These are phyloP conservation scores for Anthrax anthrax DNA, from an alignment of 2,888 invertebrate species.

Conservation along the genomic window DNA sequence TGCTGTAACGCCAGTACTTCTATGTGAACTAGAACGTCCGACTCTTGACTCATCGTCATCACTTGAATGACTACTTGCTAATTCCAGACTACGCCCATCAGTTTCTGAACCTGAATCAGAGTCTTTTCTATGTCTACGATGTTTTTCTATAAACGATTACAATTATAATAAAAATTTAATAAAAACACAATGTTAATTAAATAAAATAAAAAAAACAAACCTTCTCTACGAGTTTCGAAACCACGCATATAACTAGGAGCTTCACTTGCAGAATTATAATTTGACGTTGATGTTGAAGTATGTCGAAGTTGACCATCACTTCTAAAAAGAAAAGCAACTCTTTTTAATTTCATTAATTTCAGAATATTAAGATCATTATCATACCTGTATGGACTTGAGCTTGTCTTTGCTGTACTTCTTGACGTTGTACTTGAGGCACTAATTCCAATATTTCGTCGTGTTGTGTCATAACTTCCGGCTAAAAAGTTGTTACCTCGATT, in stretches of 20 bases:
- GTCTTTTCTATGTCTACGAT: constrained; percentile 39
- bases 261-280: constrained; percentile 70
- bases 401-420: constrained; percentile 84
- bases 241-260: constrained; percentile 57
- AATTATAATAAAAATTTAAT: background rate
- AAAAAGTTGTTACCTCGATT: constrained; percentile 27
- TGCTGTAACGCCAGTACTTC: constrained; percentile 33
- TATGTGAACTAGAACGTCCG: constrained; percentile 31
- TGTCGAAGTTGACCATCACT: constrained; percentile 73
- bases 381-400: constrained; percentile 79
- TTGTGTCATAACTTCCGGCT: constrained; percentile 38
- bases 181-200: background rate
- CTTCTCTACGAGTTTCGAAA: constrained; percentile 35
- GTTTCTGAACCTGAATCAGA: constrained; percentile 75
- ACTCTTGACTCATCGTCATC: constrained; percentile 62
- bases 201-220: background rate
- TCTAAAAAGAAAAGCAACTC: too few relatives aligned
- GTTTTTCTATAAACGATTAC: constrained; percentile 22
- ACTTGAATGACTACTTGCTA: constrained; percentile 90
- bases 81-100: constrained; percentile 64
- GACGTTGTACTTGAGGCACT: constrained; percentile 92
- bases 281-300: constrained; percentile 74
- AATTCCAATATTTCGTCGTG: constrained; percentile 71
- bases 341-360: too few relatives aligned
- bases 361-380: background rate